Evolutionary conservation across 1,140 invertebrate genomes (phyloP).

Genomic region (Philopotamus ludificatus): DNA sequence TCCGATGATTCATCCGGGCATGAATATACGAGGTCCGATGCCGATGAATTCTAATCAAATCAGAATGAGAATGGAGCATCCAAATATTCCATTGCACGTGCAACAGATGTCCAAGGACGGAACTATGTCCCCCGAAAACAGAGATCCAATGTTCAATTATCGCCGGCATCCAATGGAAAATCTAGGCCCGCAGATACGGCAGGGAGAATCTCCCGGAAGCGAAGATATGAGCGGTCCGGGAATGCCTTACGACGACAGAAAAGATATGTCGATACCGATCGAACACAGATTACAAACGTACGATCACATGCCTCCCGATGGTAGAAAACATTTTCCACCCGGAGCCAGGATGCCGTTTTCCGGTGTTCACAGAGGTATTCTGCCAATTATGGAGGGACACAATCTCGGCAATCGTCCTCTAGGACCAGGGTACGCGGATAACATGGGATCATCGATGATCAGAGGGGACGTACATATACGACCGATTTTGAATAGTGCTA

Average conservation of each 20-base stretch:
- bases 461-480: not conserved
- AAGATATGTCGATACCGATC: not conserved
- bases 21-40: not conserved
- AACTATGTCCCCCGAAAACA: not conserved
- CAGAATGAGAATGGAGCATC: conserved; percentile 8
- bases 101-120: not conserved
- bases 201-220: not conserved
- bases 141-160: not conserved
- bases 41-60: conserved; percentile 3
- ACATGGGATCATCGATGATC: conserved; percentile 7
- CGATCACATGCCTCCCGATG: not conserved
- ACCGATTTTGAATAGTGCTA: not conserved
- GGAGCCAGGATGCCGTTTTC: conserved; percentile 1
- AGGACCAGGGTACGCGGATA: conserved; percentile 25
- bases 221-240: not conserved
- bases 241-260: conserved; percentile 2
- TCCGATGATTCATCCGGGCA: not conserved
- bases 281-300: conserved; percentile 8
- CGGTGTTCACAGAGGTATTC: not conserved
- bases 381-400: not conserved
- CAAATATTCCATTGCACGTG: not conserved
- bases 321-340: not conserved
- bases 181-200: conserved; percentile 2
- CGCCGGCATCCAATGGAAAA: not conserved
- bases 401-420: conserved; percentile 3